Evolutionary conservation across 2,888 invertebrate species (phyloP).

Genomic region (Nemapogon koenigi): DNA sequence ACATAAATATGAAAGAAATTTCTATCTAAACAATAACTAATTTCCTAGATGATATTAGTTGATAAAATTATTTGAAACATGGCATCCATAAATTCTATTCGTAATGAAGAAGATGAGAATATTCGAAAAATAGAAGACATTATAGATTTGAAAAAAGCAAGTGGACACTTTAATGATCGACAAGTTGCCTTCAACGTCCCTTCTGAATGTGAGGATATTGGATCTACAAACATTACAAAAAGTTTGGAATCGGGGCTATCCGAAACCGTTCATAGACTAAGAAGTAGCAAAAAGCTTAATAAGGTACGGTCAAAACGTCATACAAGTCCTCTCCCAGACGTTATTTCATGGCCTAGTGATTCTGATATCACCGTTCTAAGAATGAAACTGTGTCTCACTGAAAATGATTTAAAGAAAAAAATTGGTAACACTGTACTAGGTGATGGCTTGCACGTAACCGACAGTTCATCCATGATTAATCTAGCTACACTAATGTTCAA

Average conservation of each 20-base stretch:
- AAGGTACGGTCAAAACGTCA: conserved; percentile 27
- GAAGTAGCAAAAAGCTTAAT: conserved; percentile 30
- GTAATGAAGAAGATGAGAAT: conserved; percentile 22
- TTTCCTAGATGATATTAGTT: too few species aligned
- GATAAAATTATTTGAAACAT: too few species aligned
- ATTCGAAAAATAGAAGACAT: conserved; percentile 53
- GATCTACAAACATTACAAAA: conserved; percentile 29
- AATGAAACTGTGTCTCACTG: conserved; percentile 44
- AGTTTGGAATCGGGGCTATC: conserved; percentile 40
- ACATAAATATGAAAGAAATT: neutral
- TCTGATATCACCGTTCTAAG: conserved; percentile 66
- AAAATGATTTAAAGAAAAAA: conserved; percentile 44
- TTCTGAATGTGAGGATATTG: conserved; percentile 26
- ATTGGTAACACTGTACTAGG: conserved; percentile 52
- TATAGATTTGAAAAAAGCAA: conserved; percentile 50
- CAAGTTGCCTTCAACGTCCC: conserved; percentile 45
- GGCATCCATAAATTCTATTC: too few species aligned
- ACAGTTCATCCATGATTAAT: conserved; percentile 66
- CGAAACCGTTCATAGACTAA: conserved; percentile 22
- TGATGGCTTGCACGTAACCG: conserved; percentile 62
- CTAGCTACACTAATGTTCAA: conserved; percentile 60
- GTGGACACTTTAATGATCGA: conserved; percentile 33
- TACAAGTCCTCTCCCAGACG: conserved; percentile 32
- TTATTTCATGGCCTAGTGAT: conserved; percentile 61
- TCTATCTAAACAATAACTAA: too few species aligned